Base-by-base conservation (phyloP, 1,140 invertebrate species). In the Aphelenchoides avenae region DNA sequence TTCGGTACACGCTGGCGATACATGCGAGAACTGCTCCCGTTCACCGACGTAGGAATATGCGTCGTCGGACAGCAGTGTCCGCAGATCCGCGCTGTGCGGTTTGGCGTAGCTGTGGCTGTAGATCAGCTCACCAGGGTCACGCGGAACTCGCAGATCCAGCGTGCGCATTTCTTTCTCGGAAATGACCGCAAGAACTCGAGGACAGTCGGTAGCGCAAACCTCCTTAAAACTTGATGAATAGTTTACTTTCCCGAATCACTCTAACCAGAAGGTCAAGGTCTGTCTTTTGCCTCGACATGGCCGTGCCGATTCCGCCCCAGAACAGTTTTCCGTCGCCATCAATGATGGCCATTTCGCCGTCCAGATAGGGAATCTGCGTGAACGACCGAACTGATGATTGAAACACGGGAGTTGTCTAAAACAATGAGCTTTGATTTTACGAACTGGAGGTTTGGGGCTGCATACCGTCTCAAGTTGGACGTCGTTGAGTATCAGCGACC, bases 161-260 rank as follows among this genome's bases (percentile, higher is more conserved):
- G 24, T 22, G 5, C 27, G 20, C 20, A 24, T n/a, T 27, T 53
- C 31, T 18, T 30, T 18, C 27, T 43, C 52, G 5, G 30, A 31
- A 24, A 53, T 9, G 2, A 47, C 30, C 36, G 52, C 9, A 24
- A 53, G 52, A 53, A 54, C 26, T 7, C 40, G 36, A 3, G 52
- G 52, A 52, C 52, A 53, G 3, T 53, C 52, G 9, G 52, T 53
- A 24, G 52, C 20, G 15, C 52, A 53, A 53, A 53, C 52, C 18
- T 53, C 52, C 52, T n/a, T n/a, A 24, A 9, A 51, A 22, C 7
- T 49, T 18, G 49, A 20, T 18, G 20, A n/a, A n/a, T n/a, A n/a
- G n/a, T n/a, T n/a, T n/a, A n/a, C n/a, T n/a, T n/a, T n/a, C n/a
- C n/a, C 3, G 40, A 46, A 3, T 5, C 15, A 51, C 39, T 27